phyloP scores from a whole-genome alignment of 2,113 vertebrate genomes.

The Bufo bufo region DNA sequence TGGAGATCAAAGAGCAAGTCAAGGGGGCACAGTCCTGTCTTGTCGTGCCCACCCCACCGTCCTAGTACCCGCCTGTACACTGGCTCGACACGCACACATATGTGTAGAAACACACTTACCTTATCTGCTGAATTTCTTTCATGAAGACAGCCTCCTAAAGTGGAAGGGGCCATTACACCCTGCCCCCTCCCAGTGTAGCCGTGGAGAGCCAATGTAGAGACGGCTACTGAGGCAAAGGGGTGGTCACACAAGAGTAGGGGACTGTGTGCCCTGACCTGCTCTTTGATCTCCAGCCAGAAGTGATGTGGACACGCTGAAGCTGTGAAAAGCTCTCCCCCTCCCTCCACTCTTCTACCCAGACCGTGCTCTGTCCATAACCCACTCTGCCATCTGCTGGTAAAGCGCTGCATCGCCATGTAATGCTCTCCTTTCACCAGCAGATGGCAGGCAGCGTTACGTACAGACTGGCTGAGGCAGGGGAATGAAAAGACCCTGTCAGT shows the following conservation, averaged over 20 bases:
- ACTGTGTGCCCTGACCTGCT: not conserved
- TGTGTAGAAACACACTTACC: not conserved
- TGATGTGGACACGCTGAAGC: not conserved
- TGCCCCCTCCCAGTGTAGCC: not conserved
- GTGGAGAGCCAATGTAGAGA: constrained; percentile 6
- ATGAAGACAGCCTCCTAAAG: not conserved
- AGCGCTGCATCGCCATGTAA: not conserved
- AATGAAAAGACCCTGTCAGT: too few species aligned
- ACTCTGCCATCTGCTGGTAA: not conserved
- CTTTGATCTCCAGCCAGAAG: constrained; percentile 11
- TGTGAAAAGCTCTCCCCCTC: not conserved
- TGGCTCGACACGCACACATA: not conserved
- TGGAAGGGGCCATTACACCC: not conserved
- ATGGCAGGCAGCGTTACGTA: too few species aligned
- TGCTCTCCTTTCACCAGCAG: not conserved
- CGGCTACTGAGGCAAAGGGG: not conserved
- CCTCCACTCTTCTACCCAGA: not conserved
- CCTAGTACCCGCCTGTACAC: not conserved
- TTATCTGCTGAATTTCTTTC: not conserved
- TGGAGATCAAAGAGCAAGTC: not conserved
- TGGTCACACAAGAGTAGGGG: not conserved
- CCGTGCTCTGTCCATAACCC: not conserved
- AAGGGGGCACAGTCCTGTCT: not conserved
- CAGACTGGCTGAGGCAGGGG: too few species aligned
- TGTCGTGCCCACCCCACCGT: not conserved